These are phyloP conservation scores for Drosophila rhopaloa DNA, from an alignment of 1,140 invertebrate species.

Conservation along the genomic window DNA sequence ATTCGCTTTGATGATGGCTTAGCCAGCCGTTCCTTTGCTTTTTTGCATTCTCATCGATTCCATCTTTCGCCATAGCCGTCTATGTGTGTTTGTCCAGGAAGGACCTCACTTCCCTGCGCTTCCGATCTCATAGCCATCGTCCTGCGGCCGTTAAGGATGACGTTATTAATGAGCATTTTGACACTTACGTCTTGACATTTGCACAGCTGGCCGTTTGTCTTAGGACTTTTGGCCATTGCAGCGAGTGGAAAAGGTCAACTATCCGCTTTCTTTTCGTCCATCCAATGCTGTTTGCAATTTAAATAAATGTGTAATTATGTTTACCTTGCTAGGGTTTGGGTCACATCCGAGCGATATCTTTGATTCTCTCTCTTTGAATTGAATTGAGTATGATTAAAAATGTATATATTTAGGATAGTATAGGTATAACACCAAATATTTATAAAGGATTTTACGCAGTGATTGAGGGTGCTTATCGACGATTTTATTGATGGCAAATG, in stretches of 20 bases:
- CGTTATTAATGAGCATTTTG: slow-evolving; percentile 84
- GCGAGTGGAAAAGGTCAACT: slow-evolving; percentile 59
- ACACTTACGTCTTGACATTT: slow-evolving; percentile 84
- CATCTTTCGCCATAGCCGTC: slow-evolving; percentile 31
- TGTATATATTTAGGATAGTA: background rate
- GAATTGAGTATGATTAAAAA: no score
- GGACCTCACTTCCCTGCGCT: slow-evolving; percentile 4
- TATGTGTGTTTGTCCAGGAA: slow-evolving; percentile 56
- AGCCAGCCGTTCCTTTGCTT: slow-evolving; percentile 57
- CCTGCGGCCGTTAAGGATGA: slow-evolving; percentile 49
- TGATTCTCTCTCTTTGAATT: background rate
- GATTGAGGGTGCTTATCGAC: background rate
- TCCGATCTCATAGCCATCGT: slow-evolving; percentile 36
- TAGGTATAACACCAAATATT: slow-evolving; percentile 12
- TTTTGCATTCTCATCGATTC: slow-evolving; percentile 84
- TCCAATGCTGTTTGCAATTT: slow-evolving; percentile 28
- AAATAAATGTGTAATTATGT: slow-evolving; percentile 70
- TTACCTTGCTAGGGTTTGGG: slow-evolving; percentile 24
- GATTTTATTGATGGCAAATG: background rate
- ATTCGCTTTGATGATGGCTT: slow-evolving; percentile 66
- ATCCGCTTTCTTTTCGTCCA: slow-evolving; percentile 11
- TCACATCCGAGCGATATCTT: background rate
- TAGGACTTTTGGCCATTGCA: slow-evolving; percentile 62
- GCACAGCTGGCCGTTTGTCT: slow-evolving; percentile 79
- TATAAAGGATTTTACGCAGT: background rate